These are phyloP conservation scores for Puntigrus tetrazona DNA, from an alignment of 2,113 vertebrate species.

Conservation along the genomic window DNA sequence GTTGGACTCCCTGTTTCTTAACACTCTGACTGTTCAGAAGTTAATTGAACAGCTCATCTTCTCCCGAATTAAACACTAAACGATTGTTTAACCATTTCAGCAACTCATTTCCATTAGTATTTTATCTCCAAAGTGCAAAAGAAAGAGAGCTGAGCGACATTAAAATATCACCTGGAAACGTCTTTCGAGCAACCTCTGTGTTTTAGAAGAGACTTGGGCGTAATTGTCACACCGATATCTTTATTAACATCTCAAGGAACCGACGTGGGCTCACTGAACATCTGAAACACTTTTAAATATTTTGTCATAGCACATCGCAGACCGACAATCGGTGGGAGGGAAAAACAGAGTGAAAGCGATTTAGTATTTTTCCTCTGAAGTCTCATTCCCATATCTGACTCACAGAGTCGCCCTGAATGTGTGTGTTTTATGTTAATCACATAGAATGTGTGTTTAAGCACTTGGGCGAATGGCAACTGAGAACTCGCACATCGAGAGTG, in stretches of 20 bases:
- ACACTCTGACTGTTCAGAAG: background rate
- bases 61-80: background rate
- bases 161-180: constrained; percentile 32
- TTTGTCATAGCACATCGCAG: constrained; percentile 49
- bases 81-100: background rate
- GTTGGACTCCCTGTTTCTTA: background rate
- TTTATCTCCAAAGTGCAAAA: constrained; percentile 47
- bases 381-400: constrained; percentile 34
- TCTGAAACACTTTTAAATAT: constrained; percentile 43
- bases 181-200: constrained; percentile 38
- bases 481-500: constrained; percentile 56
- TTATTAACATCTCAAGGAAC: constrained; percentile 54
- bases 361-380: background rate
- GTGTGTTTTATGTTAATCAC: constrained; percentile 22
- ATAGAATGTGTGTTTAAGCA: constrained; percentile 35
- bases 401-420: constrained; percentile 40
- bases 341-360: background rate
- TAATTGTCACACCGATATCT: constrained; percentile 47
- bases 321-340: constrained; percentile 34
- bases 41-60: background rate
- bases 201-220: constrained; percentile 46
- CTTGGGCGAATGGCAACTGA: constrained; percentile 57
- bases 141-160: constrained; percentile 45
- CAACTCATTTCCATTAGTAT: background rate
- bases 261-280: constrained; percentile 39